A percentile compares a stretch with the other conserved stretches of the same genome.
These are phyloP conservation scores for Sarcophilus harrisii DNA, from an alignment of 2,797 vertebrate species.

Conservation along the genomic window DNA sequence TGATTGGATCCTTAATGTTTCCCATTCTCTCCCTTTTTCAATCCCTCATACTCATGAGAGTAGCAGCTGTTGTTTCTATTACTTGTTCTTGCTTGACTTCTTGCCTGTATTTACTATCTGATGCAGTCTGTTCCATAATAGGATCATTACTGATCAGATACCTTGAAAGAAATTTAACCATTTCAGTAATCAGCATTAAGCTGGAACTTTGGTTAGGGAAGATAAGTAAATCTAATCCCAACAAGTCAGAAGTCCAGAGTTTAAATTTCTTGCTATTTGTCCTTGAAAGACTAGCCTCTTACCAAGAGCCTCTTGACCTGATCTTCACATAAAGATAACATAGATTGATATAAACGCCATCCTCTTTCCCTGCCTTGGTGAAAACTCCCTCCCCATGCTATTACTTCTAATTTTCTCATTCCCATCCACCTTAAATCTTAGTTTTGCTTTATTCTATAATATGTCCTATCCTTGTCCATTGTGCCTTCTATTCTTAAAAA, in stretches of 20 bases:
- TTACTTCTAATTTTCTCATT: background rate
- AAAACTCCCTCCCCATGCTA: background rate
- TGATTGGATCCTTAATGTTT: constrained; percentile 36
- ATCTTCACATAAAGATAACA: background rate
- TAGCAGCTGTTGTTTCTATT: constrained; percentile 20
- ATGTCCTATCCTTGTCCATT: background rate
- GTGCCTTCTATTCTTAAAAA: background rate
- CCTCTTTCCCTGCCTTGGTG: background rate
- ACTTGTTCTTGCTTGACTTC: constrained; percentile 36
- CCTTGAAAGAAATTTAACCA: constrained; percentile 6
- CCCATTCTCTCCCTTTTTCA: constrained; percentile 43
- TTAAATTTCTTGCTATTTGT: background rate
- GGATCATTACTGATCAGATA: constrained; percentile 39
- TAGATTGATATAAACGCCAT: background rate
- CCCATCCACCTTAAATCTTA: background rate
- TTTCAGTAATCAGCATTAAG: background rate
- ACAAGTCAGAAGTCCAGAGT: background rate
- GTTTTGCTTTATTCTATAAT: background rate
- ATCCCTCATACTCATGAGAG: constrained; percentile 15
- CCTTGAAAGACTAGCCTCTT: background rate
- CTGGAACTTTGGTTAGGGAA: background rate
- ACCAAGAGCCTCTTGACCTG: background rate
- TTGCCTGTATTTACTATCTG: constrained; percentile 4
- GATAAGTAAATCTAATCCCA: background rate
- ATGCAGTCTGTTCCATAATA: constrained; percentile 45